Percentiles rank a stretch among this genome's conserved stretches.
phyloP scores from a whole-genome alignment of 2,113 vertebrate genomes.

The Leiothrix lutea region DNA sequence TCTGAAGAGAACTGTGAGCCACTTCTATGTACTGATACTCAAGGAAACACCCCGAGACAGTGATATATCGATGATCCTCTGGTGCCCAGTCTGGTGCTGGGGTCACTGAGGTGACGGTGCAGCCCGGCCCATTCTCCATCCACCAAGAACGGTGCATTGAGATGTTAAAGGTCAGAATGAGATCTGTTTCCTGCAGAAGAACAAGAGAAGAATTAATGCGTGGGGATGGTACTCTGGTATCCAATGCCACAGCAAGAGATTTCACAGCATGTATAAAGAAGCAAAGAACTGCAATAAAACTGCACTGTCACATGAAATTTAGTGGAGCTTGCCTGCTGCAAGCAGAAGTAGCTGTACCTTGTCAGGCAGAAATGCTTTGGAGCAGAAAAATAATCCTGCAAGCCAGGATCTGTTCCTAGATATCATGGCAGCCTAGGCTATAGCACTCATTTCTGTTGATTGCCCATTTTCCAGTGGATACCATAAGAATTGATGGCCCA shows the following conservation, averaged over 20 bases:
- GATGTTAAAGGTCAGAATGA: constrained; percentile 98
- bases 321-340: not conserved
- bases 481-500: not conserved
- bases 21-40: constrained; percentile 99
- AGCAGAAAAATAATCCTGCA: not conserved
- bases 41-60: constrained; percentile 92
- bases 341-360: not conserved
- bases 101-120: constrained; percentile 92
- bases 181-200: constrained; percentile 89
- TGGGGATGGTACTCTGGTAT: not conserved
- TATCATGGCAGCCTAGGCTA: not conserved
- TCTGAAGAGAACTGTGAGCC: constrained; percentile 95
- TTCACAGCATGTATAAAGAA: not conserved
- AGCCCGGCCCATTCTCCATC: constrained; percentile 99
- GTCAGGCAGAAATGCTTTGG: not conserved
- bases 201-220: constrained; percentile 19
- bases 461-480: not conserved
- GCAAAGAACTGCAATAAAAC: not conserved
- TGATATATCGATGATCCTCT: constrained; percentile 97
- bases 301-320: not conserved
- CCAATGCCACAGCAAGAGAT: not conserved
- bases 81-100: constrained; percentile 97
- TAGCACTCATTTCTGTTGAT: not conserved
- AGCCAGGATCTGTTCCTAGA: not conserved
- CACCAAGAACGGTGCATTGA: constrained; percentile 99